Evolutionary conservation across 2,888 invertebrate genomes (phyloP), one percentile per base, ranked within the genome.

Genomic region (Agapostemon virescens): DNA sequence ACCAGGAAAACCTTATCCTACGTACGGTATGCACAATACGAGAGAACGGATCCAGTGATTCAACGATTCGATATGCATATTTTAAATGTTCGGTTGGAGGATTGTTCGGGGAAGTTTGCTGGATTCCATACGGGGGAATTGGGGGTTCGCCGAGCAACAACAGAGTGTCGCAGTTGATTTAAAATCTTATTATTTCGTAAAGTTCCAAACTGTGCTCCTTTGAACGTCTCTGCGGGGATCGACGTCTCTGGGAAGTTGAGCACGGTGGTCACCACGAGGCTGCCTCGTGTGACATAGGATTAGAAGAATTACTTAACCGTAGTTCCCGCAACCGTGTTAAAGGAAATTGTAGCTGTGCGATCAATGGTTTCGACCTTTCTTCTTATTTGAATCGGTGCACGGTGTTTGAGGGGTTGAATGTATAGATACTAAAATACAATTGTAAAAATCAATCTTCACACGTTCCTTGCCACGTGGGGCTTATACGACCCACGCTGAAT

Each of bases 121-220:
- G 30, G 38, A 55, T 69, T 69, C 55, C 69, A 45, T 66, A 17
- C 20, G 74, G 61, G 67, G 61, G 30, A 17, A 20, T 26, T 17
- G 11, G 1, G 23, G 6, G 15, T 40, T 17, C 45, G 36, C 55
- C 73, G 23, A 26, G 42, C 20, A 20, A 20, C 30, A 61, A 20
- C 30, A 61, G 13, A 42, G 63, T 45, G 52, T 66, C 80, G 23
- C 33, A 58, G 69, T 80, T 80, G 64, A 80, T 80, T 80, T 80
- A 80, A 80, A 80, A 80, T 80, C 69, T 66, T 69, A 80, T 80
- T 80, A 80, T 74, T 80, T 80, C 23, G 49, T 49, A 42, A 79
- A 80, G 49, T 81, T 81, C 45, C 58, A 17, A 30, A 23, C 38
- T 67, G 69, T 73, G 72, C 77, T 69, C 33, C 61, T 58, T 42